Evolutionary conservation across 2,888 invertebrate genomes (phyloP).

Genomic region (Vanessa cardui): DNA sequence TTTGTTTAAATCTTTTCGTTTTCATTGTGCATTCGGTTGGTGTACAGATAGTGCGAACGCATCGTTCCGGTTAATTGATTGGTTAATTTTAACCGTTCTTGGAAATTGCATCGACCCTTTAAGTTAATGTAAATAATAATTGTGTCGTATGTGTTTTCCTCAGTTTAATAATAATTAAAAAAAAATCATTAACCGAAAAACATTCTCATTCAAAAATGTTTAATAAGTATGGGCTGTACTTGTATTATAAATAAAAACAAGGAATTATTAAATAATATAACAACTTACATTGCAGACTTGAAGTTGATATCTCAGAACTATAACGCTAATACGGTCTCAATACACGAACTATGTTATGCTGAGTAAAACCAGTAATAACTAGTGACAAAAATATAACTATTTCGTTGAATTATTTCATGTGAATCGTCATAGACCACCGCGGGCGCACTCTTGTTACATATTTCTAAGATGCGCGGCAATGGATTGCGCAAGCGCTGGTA

Average conservation of each 20-base stretch:
- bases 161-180: neutral
- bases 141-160: neutral
- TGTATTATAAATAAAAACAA: too few relatives aligned
- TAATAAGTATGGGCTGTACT: too few relatives aligned
- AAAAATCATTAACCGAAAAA: too few relatives aligned
- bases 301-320: too few relatives aligned
- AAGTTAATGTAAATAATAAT: constrained; percentile 10
- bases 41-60: constrained; percentile 31
- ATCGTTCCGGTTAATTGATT: constrained; percentile 42
- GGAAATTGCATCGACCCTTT: constrained; percentile 29
- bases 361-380: too few relatives aligned
- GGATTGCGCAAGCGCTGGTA: constrained; percentile 30
- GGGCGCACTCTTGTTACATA: constrained; percentile 34
- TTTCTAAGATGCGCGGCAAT: constrained; percentile 31
- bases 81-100: constrained; percentile 44
- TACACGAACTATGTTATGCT: too few relatives aligned
- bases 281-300: too few relatives aligned
- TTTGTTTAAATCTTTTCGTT: constrained; percentile 1
- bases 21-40: neutral
- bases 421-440: constrained; percentile 37
- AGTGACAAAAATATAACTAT: constrained; percentile 1
- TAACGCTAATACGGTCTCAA: too few relatives aligned
- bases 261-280: too few relatives aligned
- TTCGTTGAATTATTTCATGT: constrained; percentile 33
- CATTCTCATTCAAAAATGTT: too few relatives aligned